Evolutionary conservation across 92 coral and sea anemone genomes (phyloP).

Genomic region (Bergia sp.): DNA sequence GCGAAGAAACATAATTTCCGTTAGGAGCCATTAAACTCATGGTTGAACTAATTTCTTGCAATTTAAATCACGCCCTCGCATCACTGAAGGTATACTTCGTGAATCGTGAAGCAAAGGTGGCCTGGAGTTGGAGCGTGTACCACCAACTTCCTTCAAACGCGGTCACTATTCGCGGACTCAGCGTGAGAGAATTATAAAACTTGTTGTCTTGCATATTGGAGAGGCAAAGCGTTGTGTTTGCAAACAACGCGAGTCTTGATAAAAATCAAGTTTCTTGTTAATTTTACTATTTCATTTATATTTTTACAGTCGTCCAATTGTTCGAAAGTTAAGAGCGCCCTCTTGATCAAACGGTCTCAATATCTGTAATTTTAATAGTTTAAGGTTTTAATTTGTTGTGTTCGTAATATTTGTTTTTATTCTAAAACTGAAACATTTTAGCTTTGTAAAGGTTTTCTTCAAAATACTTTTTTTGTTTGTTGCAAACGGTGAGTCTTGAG

Average conservation of each 20-base stretch:
- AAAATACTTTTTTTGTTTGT: neutral
- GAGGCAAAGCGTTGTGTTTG: neutral
- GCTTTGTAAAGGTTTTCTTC: neutral
- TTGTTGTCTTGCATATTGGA: neutral
- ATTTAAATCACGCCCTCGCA: neutral
- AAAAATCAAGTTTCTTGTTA: neutral
- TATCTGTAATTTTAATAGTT: neutral
- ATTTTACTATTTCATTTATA: neutral
- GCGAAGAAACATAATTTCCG: constrained; percentile 12
- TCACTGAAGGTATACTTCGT: neutral
- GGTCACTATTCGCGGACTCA: neutral
- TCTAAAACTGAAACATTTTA: neutral
- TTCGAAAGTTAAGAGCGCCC: neutral
- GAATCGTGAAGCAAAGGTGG: neutral
- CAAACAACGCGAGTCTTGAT: neutral
- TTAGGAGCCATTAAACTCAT: constrained; percentile 1
- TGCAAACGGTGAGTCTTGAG: neutral
- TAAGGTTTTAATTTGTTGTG: neutral
- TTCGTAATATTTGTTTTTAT: neutral
- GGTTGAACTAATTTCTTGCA: constrained; percentile 19
- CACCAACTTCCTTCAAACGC: neutral
- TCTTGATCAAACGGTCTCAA: neutral
- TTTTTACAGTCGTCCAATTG: constrained; percentile 5
- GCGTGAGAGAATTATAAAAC: constrained; percentile 16
- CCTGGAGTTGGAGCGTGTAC: neutral